Base-by-base conservation (phyloP, 2,113 vertebrate species). In the Gadus chalcogrammus region DNA sequence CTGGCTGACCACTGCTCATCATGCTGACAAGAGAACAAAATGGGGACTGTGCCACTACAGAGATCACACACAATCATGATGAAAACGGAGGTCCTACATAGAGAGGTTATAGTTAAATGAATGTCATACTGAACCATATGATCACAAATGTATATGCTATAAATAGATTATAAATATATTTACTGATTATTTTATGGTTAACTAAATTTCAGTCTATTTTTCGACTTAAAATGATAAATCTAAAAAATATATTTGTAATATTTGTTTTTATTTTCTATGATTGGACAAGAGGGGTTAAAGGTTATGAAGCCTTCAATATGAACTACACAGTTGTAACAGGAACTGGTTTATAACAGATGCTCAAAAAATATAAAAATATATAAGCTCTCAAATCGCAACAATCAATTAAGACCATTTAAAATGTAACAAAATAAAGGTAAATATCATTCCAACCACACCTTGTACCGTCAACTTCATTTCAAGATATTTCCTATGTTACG, bases 11-110 rank as follows among this genome's bases (percentile, higher is more conserved):
- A 35, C 74, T 63, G 77, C 70, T 84, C 71, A 64, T 81, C 82
- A 87, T 74, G 76, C 70, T 78, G 73, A 81, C 24, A 82, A 82
- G 75, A 74, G 70, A 75, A 80, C 79, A 84, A 85, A 83, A 77
- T 68, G 58, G 64, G 73, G 65, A 67, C 72, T 61, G 70, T 77
- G 83, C 65, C 22, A 18, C 9, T 72, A 70, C 73, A 15, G 56
- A 64, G 58, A 67, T 27, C 38, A 61, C 20, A 60, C 48, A 20
- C 20, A 67, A 28, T 56, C 48, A 20, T 48, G 31, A 48, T 13
- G 12, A 9, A 48, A 9, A 48, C 42, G 12, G 9, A 48, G 31
- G 31, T 35, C 42, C 15, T 58, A 58, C 55, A 58, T 5, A 58
- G 3, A 58, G 55, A 58, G 55, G 55, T 58, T 16, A 58, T 58